Evolutionary conservation across 2,113 vertebrate genomes (phyloP), one percentile per base, ranked within the genome.

Genomic region (Lampris megalopsis): DNA sequence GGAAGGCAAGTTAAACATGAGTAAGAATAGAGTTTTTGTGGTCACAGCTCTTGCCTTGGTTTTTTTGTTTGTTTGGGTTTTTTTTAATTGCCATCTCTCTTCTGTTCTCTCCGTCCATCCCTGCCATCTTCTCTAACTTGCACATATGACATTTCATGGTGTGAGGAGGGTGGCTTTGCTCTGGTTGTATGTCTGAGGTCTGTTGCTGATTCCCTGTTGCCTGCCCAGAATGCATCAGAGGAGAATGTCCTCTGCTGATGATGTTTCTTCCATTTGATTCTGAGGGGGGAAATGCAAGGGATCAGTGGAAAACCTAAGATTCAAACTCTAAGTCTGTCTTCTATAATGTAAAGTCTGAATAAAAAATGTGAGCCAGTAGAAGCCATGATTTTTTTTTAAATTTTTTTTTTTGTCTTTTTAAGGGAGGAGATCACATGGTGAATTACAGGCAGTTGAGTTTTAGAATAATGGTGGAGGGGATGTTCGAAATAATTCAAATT

Each of bases 121-220:
- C 57, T 80, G 52, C 48, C 71, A 83, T 84, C 86, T 81, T 83
- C 84, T 76, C 77, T 57, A 74, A 75, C 82, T 87, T 85, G 79
- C 90, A 88, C 86, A 86, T 83, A 47, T 83, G 66, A 77, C 75
- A 68, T 62, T 80, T 83, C 50, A 57, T 70, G n/a, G 73, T 88
- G 75, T 86, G 81, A 86, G 80, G 48, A 48, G 73, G 63, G 75
- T 79, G 73, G 81, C 75, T 85, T 83, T 71, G 83, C 36, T 36
- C 69, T 81, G 84, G 71, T 75, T 86, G 78, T 87, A 86, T 88
- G 86, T 89, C 73, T 68, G 24, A 76, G 79, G 66, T 84, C 82
- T 89, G 79, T 85, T 61, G 77, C 75, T 82, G 77, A 80, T 81
- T 84, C 48, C 66, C 54, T n/a, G n/a, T 73, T 87, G 68, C 40